phyloP scores from a whole-genome alignment of 2,113 vertebrate genomes.

The Antechinus flavipes region DNA sequence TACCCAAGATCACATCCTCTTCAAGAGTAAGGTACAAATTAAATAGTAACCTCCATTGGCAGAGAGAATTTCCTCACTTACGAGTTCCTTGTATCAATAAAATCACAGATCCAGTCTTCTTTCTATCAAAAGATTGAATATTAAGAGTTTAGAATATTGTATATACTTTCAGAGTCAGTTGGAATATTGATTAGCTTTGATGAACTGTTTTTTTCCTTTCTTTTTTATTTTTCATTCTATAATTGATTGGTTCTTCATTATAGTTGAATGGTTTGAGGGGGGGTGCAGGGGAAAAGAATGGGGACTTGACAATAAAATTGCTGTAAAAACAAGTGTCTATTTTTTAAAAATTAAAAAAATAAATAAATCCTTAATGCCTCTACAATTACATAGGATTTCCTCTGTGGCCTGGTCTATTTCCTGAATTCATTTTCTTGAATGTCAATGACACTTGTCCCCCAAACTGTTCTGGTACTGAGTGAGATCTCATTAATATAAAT shows the following conservation, averaged over 20 bases:
- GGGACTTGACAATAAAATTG: background rate
- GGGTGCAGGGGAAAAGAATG: background rate
- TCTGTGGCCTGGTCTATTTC: background rate
- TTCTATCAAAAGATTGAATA: background rate
- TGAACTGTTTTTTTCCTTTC: background rate
- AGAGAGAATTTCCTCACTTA: background rate
- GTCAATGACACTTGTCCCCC: background rate
- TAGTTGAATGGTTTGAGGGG: background rate
- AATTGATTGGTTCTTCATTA: background rate
- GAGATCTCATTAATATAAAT: background rate
- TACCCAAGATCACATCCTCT: background rate
- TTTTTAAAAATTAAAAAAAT: background rate
- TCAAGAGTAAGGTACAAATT: background rate
- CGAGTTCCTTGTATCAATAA: background rate
- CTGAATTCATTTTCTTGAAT: background rate
- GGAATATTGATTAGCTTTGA: background rate
- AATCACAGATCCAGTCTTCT: background rate
- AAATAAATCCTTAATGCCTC: background rate
- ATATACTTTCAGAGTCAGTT: background rate
- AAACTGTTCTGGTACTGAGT: background rate
- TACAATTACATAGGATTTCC: background rate
- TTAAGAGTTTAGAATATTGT: background rate
- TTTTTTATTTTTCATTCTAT: background rate
- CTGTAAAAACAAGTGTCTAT: background rate
- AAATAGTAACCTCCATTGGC: background rate